Percentiles rank a stretch among this genome's conserved stretches.
These are phyloP conservation scores for Lysiphlebus fabarum DNA, from an alignment of 1,140 invertebrate species.

Conservation along the genomic window DNA sequence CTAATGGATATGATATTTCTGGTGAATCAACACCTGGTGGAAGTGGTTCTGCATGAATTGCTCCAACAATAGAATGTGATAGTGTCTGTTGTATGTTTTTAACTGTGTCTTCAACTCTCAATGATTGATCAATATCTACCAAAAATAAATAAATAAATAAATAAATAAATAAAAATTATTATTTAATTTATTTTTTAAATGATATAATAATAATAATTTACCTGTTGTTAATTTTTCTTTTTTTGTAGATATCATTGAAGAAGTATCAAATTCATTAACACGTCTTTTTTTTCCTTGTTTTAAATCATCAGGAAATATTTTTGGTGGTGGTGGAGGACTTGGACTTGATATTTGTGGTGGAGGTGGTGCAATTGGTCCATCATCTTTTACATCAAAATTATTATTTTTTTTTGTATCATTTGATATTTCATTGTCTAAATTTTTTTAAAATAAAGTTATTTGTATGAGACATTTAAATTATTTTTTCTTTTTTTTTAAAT, in stretches of 20 bases:
- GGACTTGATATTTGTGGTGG: conserved; percentile 45
- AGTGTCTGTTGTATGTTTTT: conserved; percentile 33
- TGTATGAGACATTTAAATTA: no score
- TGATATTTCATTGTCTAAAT: no score
- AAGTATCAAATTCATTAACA: conserved; percentile 12
- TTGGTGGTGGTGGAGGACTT: conserved; percentile 48
- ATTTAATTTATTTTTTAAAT: not conserved
- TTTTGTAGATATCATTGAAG: conserved; percentile 16
- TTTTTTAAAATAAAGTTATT: no score
- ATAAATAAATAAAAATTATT: not conserved
- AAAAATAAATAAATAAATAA: not conserved
- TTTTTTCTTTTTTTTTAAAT: no score
- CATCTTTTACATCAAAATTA: conserved; percentile 6
- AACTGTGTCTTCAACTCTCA: not conserved
- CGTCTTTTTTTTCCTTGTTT: conserved; percentile 36
- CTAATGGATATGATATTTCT: conserved; percentile 43
- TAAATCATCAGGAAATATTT: conserved; percentile 45
- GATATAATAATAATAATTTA: conserved; percentile 8
- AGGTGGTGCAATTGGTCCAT: conserved; percentile 31
- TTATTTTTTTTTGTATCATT: not conserved
- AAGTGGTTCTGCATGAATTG: conserved; percentile 45
- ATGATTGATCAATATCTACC: not conserved
- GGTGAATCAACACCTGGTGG: conserved; percentile 57
- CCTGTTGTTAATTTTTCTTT: conserved; percentile 29
- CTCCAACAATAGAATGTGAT: conserved; percentile 40